These are phyloP conservation scores for Aplocera efformata DNA, from an alignment of 2,888 invertebrate species.

Conservation along the genomic window DNA sequence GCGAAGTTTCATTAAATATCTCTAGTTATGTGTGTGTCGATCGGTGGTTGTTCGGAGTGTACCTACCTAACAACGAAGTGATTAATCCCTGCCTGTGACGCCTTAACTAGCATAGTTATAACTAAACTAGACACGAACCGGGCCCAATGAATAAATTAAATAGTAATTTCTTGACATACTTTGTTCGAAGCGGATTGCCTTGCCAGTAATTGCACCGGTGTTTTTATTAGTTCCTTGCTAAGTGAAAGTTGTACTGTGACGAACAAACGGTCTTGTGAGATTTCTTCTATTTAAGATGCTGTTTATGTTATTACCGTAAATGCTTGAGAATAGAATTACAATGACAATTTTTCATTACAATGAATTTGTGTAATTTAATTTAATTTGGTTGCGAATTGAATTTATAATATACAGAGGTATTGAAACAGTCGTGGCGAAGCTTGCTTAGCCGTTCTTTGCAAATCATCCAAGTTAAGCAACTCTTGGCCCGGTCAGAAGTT, in stretches of 20 bases:
- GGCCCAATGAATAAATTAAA: slow-evolving; percentile 75
- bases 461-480: no score
- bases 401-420: no score
- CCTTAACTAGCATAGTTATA: slow-evolving; percentile 52
- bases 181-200: slow-evolving; percentile 67
- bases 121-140: slow-evolving; percentile 65
- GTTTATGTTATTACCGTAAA: background rate
- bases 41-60: background rate
- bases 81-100: slow-evolving; percentile 55
- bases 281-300: background rate
- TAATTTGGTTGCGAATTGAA: no score
- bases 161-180: slow-evolving; percentile 75
- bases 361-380: no score
- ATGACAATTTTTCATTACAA: no score
- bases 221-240: slow-evolving; percentile 44
- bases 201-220: slow-evolving; percentile 62
- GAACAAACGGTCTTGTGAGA: background rate
- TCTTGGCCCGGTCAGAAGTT: no score
- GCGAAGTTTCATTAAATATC: background rate
- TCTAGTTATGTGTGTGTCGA: no score
- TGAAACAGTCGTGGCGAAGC: no score
- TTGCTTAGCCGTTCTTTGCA: no score
- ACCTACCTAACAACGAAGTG: slow-evolving; percentile 30
- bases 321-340: background rate
- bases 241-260: slow-evolving; percentile 35